Evolutionary conservation across 2,113 vertebrate genomes (phyloP).

Genomic region (Progne subis): DNA sequence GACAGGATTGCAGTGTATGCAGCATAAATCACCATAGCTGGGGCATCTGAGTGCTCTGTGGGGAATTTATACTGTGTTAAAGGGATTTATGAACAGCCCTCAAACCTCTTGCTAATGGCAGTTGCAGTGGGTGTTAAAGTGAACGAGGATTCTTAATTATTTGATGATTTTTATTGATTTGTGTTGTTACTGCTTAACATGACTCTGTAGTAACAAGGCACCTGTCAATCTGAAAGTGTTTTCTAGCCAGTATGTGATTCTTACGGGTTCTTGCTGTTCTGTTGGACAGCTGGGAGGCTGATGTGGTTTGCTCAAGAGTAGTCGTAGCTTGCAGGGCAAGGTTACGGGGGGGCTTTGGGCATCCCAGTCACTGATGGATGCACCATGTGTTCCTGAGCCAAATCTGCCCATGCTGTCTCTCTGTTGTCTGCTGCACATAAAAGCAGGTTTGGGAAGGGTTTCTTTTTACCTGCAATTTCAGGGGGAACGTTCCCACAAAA

Average conservation of each 20-base stretch:
- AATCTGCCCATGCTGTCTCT: background rate
- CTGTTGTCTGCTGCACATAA: background rate
- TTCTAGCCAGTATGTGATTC: background rate
- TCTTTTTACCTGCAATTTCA: background rate
- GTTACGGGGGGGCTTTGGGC: background rate
- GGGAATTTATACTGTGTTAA: background rate
- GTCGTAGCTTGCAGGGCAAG: background rate
- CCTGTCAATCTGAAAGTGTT: background rate
- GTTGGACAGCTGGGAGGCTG: background rate
- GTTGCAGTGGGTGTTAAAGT: background rate
- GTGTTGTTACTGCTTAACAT: background rate
- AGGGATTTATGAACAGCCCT: background rate
- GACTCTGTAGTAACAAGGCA: background rate
- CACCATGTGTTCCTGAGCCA: background rate
- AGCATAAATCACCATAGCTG: background rate
- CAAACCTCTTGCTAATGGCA: constrained; percentile 9
- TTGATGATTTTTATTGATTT: constrained; percentile 39
- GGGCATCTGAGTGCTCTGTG: background rate
- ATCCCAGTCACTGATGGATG: accelerated
- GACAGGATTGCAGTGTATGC: background rate
- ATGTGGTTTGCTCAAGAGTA: background rate
- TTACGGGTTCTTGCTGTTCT: background rate
- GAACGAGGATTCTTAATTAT: constrained; percentile 22
- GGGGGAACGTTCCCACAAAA: background rate
- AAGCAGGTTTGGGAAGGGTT: background rate